phyloP scores from a whole-genome alignment of 2,797 vertebrate species.

The Sparus aurata region DNA sequence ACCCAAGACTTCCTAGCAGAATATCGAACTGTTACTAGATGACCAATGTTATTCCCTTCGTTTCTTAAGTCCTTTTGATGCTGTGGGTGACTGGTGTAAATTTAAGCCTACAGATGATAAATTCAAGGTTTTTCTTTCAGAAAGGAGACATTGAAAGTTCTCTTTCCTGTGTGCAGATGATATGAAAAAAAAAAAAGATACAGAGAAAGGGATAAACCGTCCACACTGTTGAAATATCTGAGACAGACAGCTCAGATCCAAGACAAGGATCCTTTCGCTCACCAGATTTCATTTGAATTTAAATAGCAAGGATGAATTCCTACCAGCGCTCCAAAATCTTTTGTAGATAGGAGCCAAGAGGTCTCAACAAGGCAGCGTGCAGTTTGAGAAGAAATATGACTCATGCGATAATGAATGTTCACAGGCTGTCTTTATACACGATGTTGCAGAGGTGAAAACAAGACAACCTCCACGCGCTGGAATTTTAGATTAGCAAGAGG shows the following conservation, averaged over 20 bases:
- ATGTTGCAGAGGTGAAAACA: neutral
- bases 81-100: too few species aligned
- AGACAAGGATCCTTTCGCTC: conserved; percentile 9
- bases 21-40: too few species aligned
- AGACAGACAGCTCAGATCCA: neutral
- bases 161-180: neutral
- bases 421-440: neutral
- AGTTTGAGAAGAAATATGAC: neutral
- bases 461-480: neutral
- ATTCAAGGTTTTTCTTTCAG: neutral
- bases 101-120: neutral
- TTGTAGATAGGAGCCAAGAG: neutral
- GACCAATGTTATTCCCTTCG: too few species aligned
- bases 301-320: conserved; percentile 16
- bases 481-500: neutral
- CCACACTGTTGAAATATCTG: neutral
- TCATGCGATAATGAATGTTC: neutral
- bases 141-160: neutral
- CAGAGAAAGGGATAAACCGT: neutral
- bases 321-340: conserved; percentile 1
- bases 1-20: too few species aligned
- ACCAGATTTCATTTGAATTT: conserved; percentile 28
- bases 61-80: too few species aligned
- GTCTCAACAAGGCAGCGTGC: neutral
- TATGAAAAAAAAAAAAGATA: neutral